Evolutionary conservation across 2,797 vertebrate genomes (phyloP), one percentile per base, ranked within the genome.

Genomic region (Siniperca scherzeri): DNA sequence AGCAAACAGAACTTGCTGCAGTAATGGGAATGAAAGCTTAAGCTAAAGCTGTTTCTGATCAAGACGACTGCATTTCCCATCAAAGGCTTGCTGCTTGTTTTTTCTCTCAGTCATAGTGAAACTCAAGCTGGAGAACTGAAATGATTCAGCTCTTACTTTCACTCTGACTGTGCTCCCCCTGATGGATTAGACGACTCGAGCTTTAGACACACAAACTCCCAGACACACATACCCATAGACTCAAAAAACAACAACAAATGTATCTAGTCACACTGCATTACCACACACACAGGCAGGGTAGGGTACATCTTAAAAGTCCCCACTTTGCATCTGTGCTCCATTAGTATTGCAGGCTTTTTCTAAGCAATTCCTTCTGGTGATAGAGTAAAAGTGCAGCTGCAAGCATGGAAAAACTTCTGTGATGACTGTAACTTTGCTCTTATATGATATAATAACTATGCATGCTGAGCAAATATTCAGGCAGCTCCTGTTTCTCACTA

Each of bases 141-240:
- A 82, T 89, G 76, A 88, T 80, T 80, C 79, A 85, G 33, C 55
- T 60, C 62, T 56, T 42, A 77, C 77, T 92, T 89, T 93, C 87
- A 71, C 22, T 74, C 25, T 86, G 77, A 90, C 70, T 84, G 48
- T 42, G 57, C 17, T 17, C 30, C 30, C n/a, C 40, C 13, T 17
- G 22, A 83, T 66, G 30, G 44, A 75, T 73, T 14, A 59, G 50
- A 50, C 0, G n/a, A 64, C 21, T 2, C 5, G 1, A 52, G 10
- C 50, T 59, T 68, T 12, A 38, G 71, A 69, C 14, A 19, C 25
- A 14, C 40, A 70, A n/a, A 33, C 77, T 40, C 52, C 13, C 61
- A 60, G 13, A 40, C 68, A 36, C 46, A 70, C 25, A 57, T 61
- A 60, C 30, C 19, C 22, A 9, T 27, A 30, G 19, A 56, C 52